Evolutionary conservation across 2,797 vertebrate species (phyloP), one percentile per base, ranked within the genome.

Genomic region (Jordanella pulchra): DNA sequence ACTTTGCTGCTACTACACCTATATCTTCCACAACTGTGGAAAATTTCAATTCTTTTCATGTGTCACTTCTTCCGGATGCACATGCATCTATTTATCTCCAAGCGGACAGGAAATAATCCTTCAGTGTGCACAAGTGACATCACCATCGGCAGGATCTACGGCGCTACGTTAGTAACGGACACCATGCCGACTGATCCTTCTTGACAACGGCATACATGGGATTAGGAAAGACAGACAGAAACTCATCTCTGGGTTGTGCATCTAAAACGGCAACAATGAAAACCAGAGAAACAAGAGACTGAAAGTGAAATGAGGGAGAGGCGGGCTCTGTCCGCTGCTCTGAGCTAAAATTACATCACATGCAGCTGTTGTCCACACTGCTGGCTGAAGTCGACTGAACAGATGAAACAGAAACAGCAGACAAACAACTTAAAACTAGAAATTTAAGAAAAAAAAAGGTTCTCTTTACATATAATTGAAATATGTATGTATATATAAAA

Each of bases 101-200:
- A 10, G 63, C 73, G 77, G 78, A 72, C 44, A 21, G 51, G 64
- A 79, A 85, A 84, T 88, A 87, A 84, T 86, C 74, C 76, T 77
- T 53, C 73, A 72, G 73, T 61, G 67, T 74, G 82, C 67, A 69
- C 53, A 53, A 2, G 71, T 76, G 83, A 83, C 55, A n/a, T 83
- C 79, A 78, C 67, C 69, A 71, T 88, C 87, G 83, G 86, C 45
- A 77, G 47, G 77, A 84, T 74, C 42, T 17, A 76, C 2, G 4
- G 30, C 0, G 53, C 5, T 3, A 74, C 47, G 69, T 74, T 77
- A 73, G 77, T 75, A 70, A 65, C 32, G 25, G 80, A 75, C 27
- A 21, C 68, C 23, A 35, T 64, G 86, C 76, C 51, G 14, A 81
- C 69, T 79, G 79, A 82, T 88, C 76, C 77, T 68, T 67, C 86